Conservation (phyloP, 2,113 vertebrate genomes). For the Oreochromis niloticus region DNA sequence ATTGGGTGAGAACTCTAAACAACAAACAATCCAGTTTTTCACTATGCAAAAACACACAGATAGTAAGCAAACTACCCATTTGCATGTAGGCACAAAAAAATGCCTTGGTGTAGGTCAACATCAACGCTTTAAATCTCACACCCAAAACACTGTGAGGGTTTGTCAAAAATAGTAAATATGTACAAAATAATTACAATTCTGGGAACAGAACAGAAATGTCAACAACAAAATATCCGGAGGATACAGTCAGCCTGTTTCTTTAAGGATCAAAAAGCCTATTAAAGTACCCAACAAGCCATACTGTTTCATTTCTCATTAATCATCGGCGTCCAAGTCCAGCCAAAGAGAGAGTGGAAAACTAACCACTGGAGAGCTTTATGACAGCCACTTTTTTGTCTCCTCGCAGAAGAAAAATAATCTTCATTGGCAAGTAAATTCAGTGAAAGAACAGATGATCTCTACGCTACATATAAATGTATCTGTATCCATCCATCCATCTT, state of each 20-base stretch:
- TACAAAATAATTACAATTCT: not conserved
- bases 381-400: not conserved
- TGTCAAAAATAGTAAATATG: not conserved
- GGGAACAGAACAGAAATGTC: not conserved
- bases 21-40: not conserved
- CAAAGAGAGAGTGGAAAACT: not conserved
- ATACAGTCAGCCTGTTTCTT: not conserved
- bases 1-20: not conserved
- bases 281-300: not conserved
- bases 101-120: not conserved
- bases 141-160: not conserved
- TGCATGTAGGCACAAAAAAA: not conserved
- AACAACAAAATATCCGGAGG: not conserved
- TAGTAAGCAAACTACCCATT: not conserved
- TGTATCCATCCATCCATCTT: not conserved
- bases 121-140: not conserved
- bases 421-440: not conserved
- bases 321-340: not conserved
- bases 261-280: not conserved
- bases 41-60: not conserved
- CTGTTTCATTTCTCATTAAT: not conserved
- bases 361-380: not conserved
- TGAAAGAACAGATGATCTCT: not conserved
- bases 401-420: not conserved
- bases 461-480: not conserved